Conservation (phyloP, 2,888 invertebrate genomes). For the Phania funesta region DNA sequence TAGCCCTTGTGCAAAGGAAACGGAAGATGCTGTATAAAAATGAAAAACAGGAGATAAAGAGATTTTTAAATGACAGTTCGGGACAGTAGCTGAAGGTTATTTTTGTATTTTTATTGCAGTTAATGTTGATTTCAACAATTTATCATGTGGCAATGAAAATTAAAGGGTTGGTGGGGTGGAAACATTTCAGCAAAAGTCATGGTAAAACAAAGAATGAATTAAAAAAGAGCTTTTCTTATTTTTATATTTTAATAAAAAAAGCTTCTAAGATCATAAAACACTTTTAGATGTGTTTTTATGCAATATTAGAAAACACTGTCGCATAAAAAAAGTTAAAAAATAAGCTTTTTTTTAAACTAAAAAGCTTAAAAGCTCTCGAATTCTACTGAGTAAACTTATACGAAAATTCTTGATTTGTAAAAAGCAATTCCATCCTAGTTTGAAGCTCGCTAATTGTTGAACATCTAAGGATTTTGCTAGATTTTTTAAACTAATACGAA, state of each 20-base stretch:
- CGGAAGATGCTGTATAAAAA: not conserved
- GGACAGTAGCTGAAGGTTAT: slow-evolving; percentile 1
- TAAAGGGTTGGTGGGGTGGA: not conserved
- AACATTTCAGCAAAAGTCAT: not conserved
- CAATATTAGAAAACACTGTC: too few relatives aligned
- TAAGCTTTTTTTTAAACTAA: too few relatives aligned
- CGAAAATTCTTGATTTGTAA: too few relatives aligned
- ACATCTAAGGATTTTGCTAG: too few relatives aligned
- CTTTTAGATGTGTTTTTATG: too few relatives aligned
- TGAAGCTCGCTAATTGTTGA: too few relatives aligned
- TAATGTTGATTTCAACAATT: slow-evolving; percentile 14
- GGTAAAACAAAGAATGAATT: not conserved
- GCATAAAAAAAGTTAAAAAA: too few relatives aligned
- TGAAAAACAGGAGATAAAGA: slow-evolving; percentile 1
- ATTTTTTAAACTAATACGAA: too few relatives aligned
- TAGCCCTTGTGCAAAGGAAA: not conserved
- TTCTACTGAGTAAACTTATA: too few relatives aligned
- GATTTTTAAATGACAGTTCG: slow-evolving; percentile 35
- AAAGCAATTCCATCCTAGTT: too few relatives aligned
- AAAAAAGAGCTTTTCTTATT: not conserved
- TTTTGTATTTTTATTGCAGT: not conserved
- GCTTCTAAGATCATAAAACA: not conserved
- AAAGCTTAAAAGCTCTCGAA: too few relatives aligned
- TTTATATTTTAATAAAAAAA: not conserved
- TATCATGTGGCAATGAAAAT: not conserved